phyloP scores from a whole-genome alignment of 2,888 invertebrate species.

The Polydrusus pterygomalis region DNA sequence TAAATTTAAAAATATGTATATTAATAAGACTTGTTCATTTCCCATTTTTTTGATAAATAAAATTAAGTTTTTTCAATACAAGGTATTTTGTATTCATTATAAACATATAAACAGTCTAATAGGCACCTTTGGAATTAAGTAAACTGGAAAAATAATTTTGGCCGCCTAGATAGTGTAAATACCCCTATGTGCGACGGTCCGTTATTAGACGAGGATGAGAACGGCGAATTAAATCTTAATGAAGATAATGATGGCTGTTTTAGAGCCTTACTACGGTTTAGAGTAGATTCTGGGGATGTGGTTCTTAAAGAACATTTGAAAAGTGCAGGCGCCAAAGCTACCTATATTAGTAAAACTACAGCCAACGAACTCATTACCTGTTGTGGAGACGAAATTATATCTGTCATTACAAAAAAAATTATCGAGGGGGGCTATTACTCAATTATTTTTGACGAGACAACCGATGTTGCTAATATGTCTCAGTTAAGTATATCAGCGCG shows the following conservation, averaged over 20 bases:
- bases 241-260: conserved; percentile 16
- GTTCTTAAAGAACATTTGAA: conserved; percentile 14
- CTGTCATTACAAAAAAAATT: background rate
- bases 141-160: no score
- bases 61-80: no score
- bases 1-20: no score
- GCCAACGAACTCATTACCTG: background rate
- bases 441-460: conserved; percentile 37
- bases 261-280: conserved; percentile 24
- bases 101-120: no score
- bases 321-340: conserved; percentile 18
- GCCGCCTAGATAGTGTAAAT: no score
- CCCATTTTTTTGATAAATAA: no score
- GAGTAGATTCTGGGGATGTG: conserved; percentile 15
- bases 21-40: no score
- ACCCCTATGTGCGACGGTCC: no score
- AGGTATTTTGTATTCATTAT: no score
- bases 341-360: conserved; percentile 21
- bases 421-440: conserved; percentile 19
- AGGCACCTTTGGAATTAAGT: no score
- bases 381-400: conserved; percentile 25
- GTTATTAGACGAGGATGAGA: background rate
- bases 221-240: background rate
- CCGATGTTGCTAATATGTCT: conserved; percentile 36
- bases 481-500: conserved; percentile 33